Base-by-base conservation (phyloP, 1,140 invertebrate species). In the Diploscapter pachys region DNA sequence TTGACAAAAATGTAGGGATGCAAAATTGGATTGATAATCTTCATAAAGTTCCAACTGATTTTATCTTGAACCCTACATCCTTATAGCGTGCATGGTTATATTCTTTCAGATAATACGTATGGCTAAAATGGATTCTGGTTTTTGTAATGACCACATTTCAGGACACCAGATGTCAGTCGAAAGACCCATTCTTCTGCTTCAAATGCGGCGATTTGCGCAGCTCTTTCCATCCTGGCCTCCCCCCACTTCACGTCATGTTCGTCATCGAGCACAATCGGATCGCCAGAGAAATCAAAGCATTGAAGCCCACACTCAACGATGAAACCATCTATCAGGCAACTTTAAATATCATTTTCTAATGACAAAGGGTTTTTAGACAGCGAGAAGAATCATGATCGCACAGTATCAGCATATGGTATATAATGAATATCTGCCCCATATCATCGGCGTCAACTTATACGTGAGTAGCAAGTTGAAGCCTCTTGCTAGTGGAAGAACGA, bases 101-200 rank as follows among this genome's bases (percentile, higher is more conserved):
- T n/a, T n/a, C n/a, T n/a, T n/a, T n/a, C n/a, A n/a, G n/a, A n/a
- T n/a, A n/a, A n/a, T n/a, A n/a, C n/a, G n/a, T n/a, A n/a, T n/a
- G n/a, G n/a, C n/a, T n/a, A 48, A 54, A 66, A 52, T 9, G 72
- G 72, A 73, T 73, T 66, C 53, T n/a, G n/a, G 54, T 8, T 73
- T 65, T 73, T 54, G 63, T 65, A 50, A 63, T 65, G 59, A 63
- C 57, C 13, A 65, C 62, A 0, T 5, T 56, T 48, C 65, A 73
- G 65, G 63, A 73, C 48, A 55, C 63, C n/a, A 73, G 67, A 54
- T 73, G 72, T 50, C 72, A 73, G 63, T 73, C 72, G n/a, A 65
- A 54, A 3, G 56, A 63, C 51, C 62, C 62, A 1, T 73, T 54
- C n/a, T 64, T 63, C 5, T 73, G 72, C 51, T 73, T 73, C 63